Conservation (phyloP, 37 sponge, comb jelly and placozoan genomes). For the Theonella swinhoei region DNA sequence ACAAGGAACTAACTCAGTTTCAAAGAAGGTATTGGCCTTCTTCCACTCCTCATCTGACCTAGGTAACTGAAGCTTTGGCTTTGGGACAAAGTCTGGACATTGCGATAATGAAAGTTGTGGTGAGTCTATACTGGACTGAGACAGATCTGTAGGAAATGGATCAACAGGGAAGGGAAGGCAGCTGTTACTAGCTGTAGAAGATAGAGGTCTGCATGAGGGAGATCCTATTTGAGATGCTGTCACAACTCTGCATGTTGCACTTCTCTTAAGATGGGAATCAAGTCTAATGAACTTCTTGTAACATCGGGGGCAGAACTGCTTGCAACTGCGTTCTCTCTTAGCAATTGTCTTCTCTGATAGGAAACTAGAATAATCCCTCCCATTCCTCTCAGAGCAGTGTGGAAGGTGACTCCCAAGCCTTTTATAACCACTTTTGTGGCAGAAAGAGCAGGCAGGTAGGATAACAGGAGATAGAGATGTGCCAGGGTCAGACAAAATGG, state of each 20-base stretch:
- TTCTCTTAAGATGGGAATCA: not conserved
- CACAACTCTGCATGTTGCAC: not conserved
- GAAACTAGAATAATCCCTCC: constrained; percentile 8
- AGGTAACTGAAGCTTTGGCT: not conserved
- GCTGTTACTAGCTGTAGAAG: not conserved
- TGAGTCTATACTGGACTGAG: no score
- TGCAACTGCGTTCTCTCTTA: not conserved
- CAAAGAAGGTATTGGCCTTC: no score
- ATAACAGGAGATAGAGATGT: no score
- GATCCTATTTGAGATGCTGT: not conserved
- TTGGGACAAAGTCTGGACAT: not conserved
- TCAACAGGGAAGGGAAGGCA: not conserved
- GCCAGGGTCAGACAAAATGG: no score
- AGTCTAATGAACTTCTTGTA: not conserved
- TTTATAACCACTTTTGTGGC: no score
- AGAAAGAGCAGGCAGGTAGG: no score
- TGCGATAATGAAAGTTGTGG: not conserved
- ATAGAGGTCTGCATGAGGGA: not conserved
- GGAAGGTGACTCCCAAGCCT: constrained; percentile 6
- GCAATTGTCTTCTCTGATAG: constrained; percentile 21
- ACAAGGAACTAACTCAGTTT: not conserved
- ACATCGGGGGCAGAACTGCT: constrained; percentile 4
- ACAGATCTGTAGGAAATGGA: no score
- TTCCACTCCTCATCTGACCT: not conserved
- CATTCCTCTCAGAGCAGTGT: constrained; percentile 8